phyloP scores from a whole-genome alignment of 2,888 invertebrate genomes.

The Vesta saturnalis region DNA sequence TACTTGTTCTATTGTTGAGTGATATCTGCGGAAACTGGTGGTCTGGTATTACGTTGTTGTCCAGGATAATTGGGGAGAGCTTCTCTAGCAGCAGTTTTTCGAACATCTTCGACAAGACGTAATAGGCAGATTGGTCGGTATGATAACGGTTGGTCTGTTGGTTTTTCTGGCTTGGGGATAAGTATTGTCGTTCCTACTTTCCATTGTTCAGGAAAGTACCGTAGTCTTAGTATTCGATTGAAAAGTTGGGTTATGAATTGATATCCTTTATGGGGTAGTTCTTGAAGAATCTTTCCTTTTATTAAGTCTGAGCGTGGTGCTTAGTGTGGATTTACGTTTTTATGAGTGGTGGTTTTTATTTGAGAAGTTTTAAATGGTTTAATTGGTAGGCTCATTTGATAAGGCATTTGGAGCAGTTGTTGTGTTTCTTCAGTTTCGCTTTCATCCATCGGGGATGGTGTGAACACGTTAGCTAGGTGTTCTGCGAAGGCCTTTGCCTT shows the following conservation, averaged over 20 bases:
- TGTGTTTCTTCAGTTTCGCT: slow-evolving; percentile 12
- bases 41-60: slow-evolving; percentile 17
- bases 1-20: slow-evolving; percentile 6
- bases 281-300: slow-evolving; percentile 37
- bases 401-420: slow-evolving; percentile 19
- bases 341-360: too few relatives aligned
- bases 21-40: slow-evolving; percentile 28
- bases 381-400: slow-evolving; percentile 23
- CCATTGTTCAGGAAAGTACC: slow-evolving; percentile 43
- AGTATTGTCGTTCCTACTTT: slow-evolving; percentile 37
- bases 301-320: slow-evolving; percentile 36
- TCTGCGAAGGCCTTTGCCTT: slow-evolving; percentile 17
- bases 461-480: slow-evolving; percentile 22
- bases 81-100: too few relatives aligned
- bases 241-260: slow-evolving; percentile 42
- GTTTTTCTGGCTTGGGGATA: slow-evolving; percentile 35
- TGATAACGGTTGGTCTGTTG: slow-evolving; percentile 8
- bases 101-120: slow-evolving; percentile 15
- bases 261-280: too few relatives aligned
- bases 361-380: slow-evolving; percentile 19
- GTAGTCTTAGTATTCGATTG: slow-evolving; percentile 41
- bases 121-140: slow-evolving; percentile 23
- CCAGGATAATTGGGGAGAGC: too few relatives aligned
- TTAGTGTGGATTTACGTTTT: slow-evolving; percentile 22
- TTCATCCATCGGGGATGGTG: slow-evolving; percentile 25